phyloP scores from a whole-genome alignment of 1,140 invertebrate species.

The Diplogasteroides magnus region DNA sequence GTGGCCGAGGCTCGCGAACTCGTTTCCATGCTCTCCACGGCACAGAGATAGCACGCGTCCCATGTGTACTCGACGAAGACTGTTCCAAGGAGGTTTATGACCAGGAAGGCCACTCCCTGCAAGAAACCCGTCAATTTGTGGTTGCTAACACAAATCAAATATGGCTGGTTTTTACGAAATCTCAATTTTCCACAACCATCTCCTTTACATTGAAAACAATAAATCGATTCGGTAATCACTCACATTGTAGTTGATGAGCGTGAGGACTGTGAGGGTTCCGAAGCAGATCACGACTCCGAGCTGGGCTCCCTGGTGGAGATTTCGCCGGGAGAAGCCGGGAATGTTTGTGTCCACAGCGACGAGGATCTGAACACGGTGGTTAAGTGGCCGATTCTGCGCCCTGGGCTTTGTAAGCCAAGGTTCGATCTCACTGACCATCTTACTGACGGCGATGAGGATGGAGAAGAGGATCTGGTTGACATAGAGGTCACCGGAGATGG shows the following conservation, averaged over 20 bases:
- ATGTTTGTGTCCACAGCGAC: conserved; percentile 19
- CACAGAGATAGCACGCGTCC: conserved; percentile 53
- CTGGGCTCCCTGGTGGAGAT: conserved; percentile 47
- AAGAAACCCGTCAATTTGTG: conserved; percentile 4
- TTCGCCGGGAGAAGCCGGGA: conserved; percentile 42
- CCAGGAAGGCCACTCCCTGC: conserved; percentile 41
- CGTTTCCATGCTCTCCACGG: conserved; percentile 44
- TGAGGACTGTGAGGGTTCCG: conserved; percentile 39
- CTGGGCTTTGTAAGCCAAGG: background rate
- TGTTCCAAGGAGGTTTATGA: conserved; percentile 45
- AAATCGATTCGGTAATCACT: conserved; percentile 9
- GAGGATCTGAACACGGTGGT: background rate
- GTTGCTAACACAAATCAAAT: background rate
- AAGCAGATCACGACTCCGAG: conserved; percentile 49
- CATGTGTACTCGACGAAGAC: conserved; percentile 53
- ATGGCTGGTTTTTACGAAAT: no score
- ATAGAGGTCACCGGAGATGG: conserved; percentile 47
- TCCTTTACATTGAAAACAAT: no score
- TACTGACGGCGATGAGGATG: conserved; percentile 48
- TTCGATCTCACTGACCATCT: conserved; percentile 34
- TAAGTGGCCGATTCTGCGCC: no score
- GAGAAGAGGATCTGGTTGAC: conserved; percentile 52
- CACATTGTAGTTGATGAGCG: conserved; percentile 36
- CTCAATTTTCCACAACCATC: no score
- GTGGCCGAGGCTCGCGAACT: conserved; percentile 41